Evolutionary conservation across 2,888 invertebrate species (phyloP), one percentile per base, ranked within the genome.

Genomic region (Lepidochrysops patricia): DNA sequence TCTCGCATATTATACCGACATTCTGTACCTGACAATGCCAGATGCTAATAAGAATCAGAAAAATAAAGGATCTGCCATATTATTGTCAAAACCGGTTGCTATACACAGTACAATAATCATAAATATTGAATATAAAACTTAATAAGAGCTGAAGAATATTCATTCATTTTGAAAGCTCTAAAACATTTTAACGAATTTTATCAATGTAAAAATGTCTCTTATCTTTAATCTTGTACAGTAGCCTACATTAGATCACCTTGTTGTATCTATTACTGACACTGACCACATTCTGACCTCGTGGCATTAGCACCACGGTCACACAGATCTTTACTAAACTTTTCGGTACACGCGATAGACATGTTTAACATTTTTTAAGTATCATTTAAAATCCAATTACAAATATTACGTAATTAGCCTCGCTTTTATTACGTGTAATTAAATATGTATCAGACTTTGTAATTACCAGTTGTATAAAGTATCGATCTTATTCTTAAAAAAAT

Each of bases 251-350:
- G 43, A 19, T 43, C 43, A 43, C 43, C 43, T 43, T 43, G 43
- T 23, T 7, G 19, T 43, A 43, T 43, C 19, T 43, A 23, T 43
- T 19, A 19, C 60, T 34, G 52, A 25, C 48, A 29, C n/a, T 43
- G 56, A 58, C 57, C 49, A 58, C 50, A 48, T 23, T 23, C 19
- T 49, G 63, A 58, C 61, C 57, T 56, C 34, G 32, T 43, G 35
- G 26, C n/a, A 23, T 60, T 56, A 52, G 48, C 57, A 49, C 37
- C 60, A 58, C 9, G 60, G 56, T 19, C 56, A 25, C 1, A 32
- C 34, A 37, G 49, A 61, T 48, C 32, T 29, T 63, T 58, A 49
- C 26, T 60, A 49, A 60, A 57, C 58, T 29, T 54, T 29, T 15
- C 23, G 54, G 13, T 23, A 37, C 35, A 59, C 35, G 34, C 13